Percentiles rank a stretch among this genome's conserved stretches.
Conservation (phyloP, 2,888 invertebrate species). For the Hypselothyrea guttata region DNA sequence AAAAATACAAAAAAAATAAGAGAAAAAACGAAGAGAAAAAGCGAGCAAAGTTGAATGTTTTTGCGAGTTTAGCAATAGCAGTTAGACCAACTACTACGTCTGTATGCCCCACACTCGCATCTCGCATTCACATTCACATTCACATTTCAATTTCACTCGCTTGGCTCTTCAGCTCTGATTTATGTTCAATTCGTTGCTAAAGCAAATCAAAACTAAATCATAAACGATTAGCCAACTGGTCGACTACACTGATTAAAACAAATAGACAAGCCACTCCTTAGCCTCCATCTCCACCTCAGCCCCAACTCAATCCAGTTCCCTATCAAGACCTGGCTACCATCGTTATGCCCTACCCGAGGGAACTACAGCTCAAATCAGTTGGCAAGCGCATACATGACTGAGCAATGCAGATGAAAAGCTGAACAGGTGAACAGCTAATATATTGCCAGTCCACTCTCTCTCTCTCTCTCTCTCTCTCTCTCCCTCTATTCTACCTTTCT, state of each 20-base stretch:
- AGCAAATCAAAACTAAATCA: constrained; percentile 75
- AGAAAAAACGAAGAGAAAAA: constrained; percentile 13
- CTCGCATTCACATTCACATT: no score
- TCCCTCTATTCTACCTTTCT: no score
- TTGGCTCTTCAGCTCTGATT: constrained; percentile 19
- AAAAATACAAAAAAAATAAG: not conserved
- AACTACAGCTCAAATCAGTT: constrained; percentile 64
- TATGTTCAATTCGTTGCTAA: constrained; percentile 51
- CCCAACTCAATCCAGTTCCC: not conserved
- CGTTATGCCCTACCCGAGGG: constrained; percentile 20
- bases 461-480: no score
- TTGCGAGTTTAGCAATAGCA: constrained; percentile 18
- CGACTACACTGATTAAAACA: constrained; percentile 69
- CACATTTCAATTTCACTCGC: not conserved
- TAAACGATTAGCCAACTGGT: constrained; percentile 69
- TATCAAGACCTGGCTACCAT: not conserved
- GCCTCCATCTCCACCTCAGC: not conserved
- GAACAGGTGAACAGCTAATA: constrained; percentile 26
- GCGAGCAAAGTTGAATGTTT: constrained; percentile 27
- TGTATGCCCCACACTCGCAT: not conserved
- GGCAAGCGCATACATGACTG: constrained; percentile 65
- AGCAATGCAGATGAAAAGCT: constrained; percentile 65
- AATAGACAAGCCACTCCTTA: constrained; percentile 40
- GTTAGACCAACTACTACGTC: constrained; percentile 5
- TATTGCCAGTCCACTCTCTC: no score